Evolutionary conservation across 2,888 invertebrate species (phyloP).

Genomic region (Xanthorhoe designata): DNA sequence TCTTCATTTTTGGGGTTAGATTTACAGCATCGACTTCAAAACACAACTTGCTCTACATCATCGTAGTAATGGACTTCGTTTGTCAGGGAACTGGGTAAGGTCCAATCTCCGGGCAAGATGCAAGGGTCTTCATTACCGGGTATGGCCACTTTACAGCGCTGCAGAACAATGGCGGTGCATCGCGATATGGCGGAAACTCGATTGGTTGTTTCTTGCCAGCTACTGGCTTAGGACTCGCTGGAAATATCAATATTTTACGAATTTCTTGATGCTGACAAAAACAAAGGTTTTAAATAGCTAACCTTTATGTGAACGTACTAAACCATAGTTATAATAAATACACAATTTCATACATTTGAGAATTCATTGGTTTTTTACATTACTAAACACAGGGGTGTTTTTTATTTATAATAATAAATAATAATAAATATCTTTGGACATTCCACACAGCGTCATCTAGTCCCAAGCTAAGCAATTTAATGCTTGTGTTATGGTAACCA

Average conservation of each 20-base stretch:
- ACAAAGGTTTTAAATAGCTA: no score
- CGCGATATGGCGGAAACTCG: background rate
- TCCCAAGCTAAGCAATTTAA: no score
- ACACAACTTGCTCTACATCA: background rate
- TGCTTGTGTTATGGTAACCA: no score
- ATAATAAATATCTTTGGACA: no score
- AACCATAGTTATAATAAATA: no score
- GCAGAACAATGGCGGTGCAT: background rate
- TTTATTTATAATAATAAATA: no score
- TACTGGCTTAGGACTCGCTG: background rate
- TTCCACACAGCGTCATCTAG: no score
- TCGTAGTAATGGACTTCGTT: background rate
- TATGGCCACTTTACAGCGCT: background rate
- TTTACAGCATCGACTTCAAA: background rate
- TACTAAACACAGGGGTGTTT: no score
- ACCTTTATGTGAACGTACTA: no score
- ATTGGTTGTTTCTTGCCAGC: background rate
- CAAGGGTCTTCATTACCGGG: background rate
- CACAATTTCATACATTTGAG: no score
- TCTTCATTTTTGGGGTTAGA: background rate
- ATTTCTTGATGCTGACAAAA: no score
- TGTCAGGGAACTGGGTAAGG: background rate
- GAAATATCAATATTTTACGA: background rate
- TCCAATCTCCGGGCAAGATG: constrained; percentile 1
- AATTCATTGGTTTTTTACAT: no score